A percentile compares a stretch with the other conserved stretches of the same genome.
These are phyloP conservation scores for Lithobates sylvaticus DNA, from an alignment of 2,797 vertebrate genomes.

Conservation along the genomic window DNA sequence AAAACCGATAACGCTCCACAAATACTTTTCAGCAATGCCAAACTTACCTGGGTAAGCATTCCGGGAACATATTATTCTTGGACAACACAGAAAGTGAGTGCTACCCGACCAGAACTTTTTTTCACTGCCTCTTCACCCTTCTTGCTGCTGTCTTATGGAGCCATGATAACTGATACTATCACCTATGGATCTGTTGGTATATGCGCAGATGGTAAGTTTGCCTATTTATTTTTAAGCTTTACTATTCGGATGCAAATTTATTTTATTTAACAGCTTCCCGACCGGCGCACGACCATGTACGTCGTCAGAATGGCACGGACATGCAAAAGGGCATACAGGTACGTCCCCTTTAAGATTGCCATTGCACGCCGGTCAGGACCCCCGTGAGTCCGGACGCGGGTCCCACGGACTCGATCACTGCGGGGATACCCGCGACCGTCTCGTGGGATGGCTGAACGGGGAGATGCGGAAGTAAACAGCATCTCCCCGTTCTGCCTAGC, in stretches of 20 bases:
- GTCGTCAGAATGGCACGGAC: no score
- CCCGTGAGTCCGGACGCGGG: no score
- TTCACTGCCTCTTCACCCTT: conserved; percentile 1
- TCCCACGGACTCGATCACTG: no score
- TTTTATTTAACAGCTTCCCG: no score
- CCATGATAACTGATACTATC: background rate
- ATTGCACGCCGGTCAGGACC: no score
- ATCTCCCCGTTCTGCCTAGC: no score
- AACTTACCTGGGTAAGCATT: conserved; percentile 66
- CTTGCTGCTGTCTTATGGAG: conserved; percentile 24
- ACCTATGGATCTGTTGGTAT: conserved; percentile 9
- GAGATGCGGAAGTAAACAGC: no score
- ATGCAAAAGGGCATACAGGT: no score
- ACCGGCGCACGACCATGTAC: no score
- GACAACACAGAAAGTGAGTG: conserved; percentile 39
- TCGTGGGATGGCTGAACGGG: no score
- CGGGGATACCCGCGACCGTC: no score
- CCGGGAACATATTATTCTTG: conserved; percentile 73
- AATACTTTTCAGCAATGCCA: conserved; percentile 61
- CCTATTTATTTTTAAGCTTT: background rate
- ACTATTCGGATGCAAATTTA: background rate
- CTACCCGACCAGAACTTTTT: background rate
- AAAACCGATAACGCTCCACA: background rate
- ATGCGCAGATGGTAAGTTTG: conserved; percentile 16
- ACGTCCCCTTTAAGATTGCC: no score